phyloP scores from a whole-genome alignment of 2,797 vertebrate genomes.

The Neosilurus hyrtlii region DNA sequence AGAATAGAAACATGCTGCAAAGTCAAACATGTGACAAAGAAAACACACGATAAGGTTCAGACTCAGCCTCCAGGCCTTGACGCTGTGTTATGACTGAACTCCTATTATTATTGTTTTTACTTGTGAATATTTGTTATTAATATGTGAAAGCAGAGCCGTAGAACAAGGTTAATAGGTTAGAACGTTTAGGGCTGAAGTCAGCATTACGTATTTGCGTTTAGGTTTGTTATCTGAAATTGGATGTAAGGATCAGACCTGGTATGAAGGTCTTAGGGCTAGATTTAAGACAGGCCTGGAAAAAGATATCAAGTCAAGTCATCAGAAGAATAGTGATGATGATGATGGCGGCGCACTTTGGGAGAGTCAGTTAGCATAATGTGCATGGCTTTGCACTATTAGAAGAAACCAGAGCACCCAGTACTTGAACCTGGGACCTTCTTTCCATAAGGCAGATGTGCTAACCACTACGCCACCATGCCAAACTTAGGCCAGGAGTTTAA shows the following conservation, averaged over 20 bases:
- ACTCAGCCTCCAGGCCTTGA: conserved; percentile 11
- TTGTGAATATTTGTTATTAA: not conserved
- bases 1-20: not conserved
- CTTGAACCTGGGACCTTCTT: too few species aligned
- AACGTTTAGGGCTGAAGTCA: not conserved
- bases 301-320: too few species aligned
- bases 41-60: not conserved
- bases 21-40: not conserved
- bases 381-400: too few species aligned
- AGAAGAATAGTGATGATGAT: too few species aligned
- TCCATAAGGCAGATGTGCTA: too few species aligned
- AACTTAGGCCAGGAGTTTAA: not conserved
- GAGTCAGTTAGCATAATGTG: too few species aligned
- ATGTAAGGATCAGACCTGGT: not conserved
- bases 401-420: too few species aligned
- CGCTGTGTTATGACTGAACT: conserved; percentile 34
- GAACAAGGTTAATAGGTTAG: not conserved
- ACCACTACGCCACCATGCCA: too few species aligned
- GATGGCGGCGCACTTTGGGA: too few species aligned
- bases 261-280: not conserved
- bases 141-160: not conserved
- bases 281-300: not conserved
- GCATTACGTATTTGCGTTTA: not conserved
- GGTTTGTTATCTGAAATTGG: not conserved
- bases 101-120: not conserved